These are phyloP conservation scores for Phocides pigmalion DNA, from an alignment of 1,140 invertebrate species.

Conservation along the genomic window DNA sequence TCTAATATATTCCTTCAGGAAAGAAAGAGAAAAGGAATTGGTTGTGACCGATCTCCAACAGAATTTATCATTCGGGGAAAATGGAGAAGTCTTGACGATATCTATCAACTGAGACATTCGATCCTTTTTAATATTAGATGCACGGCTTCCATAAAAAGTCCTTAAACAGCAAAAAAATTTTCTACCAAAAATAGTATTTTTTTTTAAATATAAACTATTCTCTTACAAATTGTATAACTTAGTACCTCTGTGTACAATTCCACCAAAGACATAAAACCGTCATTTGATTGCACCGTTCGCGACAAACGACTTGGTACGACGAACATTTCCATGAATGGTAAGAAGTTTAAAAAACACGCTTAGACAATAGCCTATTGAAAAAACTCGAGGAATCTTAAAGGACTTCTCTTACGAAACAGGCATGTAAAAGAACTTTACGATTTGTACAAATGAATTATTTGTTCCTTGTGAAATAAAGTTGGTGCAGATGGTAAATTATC, in stretches of 20 bases:
- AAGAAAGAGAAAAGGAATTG: no score
- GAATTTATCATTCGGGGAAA: no score
- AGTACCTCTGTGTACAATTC: slow-evolving; percentile 11
- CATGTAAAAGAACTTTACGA: slow-evolving; percentile 13
- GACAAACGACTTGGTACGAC: slow-evolving; percentile 36
- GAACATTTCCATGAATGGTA: slow-evolving; percentile 52
- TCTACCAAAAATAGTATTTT: no score
- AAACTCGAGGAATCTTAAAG: slow-evolving; percentile 52
- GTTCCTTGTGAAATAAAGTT: slow-evolving; percentile 9
- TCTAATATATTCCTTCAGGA: no score
- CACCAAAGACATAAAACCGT: slow-evolving; percentile 30
- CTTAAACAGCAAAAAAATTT: no score
- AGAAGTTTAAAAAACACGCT: slow-evolving; percentile 52
- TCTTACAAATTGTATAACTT: background rate
- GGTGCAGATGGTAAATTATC: background rate
- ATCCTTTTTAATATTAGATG: no score
- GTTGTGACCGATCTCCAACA: no score
- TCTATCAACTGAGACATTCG: no score
- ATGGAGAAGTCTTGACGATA: no score
- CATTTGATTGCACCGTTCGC: slow-evolving; percentile 19
- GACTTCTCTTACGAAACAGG: slow-evolving; percentile 7
- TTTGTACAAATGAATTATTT: slow-evolving; percentile 7
- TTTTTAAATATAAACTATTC: background rate
- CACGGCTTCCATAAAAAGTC: no score
- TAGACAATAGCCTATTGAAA: slow-evolving; percentile 65